These are phyloP conservation scores for Karalla daura DNA, from an alignment of 2,797 vertebrate species.

Conservation along the genomic window DNA sequence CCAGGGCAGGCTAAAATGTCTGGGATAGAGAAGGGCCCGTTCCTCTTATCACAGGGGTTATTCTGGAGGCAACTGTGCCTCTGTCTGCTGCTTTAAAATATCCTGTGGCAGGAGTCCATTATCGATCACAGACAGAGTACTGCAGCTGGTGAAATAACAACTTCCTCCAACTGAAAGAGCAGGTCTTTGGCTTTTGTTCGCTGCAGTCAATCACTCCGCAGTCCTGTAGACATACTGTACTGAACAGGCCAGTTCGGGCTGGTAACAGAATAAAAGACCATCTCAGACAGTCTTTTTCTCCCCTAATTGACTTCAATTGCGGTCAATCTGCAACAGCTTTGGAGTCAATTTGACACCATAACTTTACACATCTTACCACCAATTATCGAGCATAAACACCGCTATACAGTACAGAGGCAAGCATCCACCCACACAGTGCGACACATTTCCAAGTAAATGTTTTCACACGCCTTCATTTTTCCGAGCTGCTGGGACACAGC, in stretches of 20 bases:
- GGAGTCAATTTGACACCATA: background rate
- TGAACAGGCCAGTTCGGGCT: background rate
- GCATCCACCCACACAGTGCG: background rate
- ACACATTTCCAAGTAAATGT: slow-evolving; percentile 25
- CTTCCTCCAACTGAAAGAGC: slow-evolving; percentile 4
- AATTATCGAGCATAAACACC: slow-evolving; percentile 15
- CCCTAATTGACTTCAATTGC: background rate
- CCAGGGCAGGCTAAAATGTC: background rate
- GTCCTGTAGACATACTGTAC: background rate
- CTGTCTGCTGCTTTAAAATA: slow-evolving; percentile 19
- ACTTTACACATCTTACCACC: background rate
- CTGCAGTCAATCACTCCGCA: background rate
- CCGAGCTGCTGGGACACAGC: slow-evolving; percentile 1
- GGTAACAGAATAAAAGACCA: background rate
- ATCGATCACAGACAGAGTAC: slow-evolving; percentile 15
- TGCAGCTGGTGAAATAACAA: slow-evolving; percentile 17
- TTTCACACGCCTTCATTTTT: slow-evolving; percentile 25
- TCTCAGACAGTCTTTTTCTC: background rate
- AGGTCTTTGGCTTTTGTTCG: background rate
- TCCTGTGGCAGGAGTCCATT: slow-evolving; percentile 15
- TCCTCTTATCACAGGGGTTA: slow-evolving; percentile 2
- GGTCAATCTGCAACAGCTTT: background rate
- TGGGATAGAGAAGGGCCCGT: background rate
- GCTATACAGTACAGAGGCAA: background rate
- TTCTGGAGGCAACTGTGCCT: slow-evolving; percentile 6